phyloP scores from a whole-genome alignment of 2,888 invertebrate genomes.

The Thereva nobilitata region DNA sequence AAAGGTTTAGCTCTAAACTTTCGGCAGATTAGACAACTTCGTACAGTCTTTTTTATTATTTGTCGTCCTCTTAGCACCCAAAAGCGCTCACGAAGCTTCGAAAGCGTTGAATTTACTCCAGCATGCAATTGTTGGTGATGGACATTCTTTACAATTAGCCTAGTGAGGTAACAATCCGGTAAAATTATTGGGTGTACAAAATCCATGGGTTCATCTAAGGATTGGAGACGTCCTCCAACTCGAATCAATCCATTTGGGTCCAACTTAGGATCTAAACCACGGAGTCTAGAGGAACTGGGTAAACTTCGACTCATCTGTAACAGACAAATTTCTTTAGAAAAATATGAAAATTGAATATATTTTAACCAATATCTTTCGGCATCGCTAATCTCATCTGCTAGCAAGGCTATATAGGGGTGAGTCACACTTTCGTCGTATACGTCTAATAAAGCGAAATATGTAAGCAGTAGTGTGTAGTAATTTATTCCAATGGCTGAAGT shows the following conservation, averaged over 20 bases:
- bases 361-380: conserved; percentile 12
- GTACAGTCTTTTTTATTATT: background rate
- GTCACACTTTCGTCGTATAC: conserved; percentile 6
- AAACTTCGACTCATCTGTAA: background rate
- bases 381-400: background rate
- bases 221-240: background rate
- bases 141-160: background rate
- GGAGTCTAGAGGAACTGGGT: background rate
- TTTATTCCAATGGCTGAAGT: no score
- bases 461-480: no score
- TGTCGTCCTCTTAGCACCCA: conserved; percentile 12
- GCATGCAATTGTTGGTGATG: conserved; percentile 4
- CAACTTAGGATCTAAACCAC: background rate
- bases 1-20: background rate
- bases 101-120: conserved; percentile 16
- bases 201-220: background rate
- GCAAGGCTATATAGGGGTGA: background rate
- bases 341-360: background rate
- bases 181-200: background rate
- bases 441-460: conserved; percentile 4
- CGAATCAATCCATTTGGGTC: background rate
- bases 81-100: conserved; percentile 2
- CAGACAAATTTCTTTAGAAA: background rate
- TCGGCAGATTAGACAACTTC: no score
- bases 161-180: background rate